Evolutionary conservation across 2,113 vertebrate species (phyloP).

Genomic region (Rana temporaria): DNA sequence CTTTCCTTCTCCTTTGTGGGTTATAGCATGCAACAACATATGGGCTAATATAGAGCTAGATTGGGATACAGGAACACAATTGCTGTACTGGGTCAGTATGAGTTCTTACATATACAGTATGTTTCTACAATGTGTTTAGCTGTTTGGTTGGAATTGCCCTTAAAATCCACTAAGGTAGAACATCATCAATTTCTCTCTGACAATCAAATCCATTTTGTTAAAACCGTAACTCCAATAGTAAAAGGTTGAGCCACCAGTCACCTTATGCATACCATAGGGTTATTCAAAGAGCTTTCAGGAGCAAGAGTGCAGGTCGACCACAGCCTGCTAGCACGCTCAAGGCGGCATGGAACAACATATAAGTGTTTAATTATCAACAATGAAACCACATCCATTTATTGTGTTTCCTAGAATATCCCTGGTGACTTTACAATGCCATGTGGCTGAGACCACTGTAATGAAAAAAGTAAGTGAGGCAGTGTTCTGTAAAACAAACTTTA

Average conservation of each 20-base stretch:
- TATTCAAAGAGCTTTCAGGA: not conserved
- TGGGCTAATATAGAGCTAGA: too few relatives aligned
- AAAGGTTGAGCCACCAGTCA: not conserved
- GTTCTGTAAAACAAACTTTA: slow-evolving; percentile 49
- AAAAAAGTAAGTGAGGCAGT: slow-evolving; percentile 41
- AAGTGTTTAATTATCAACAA: slow-evolving; percentile 51
- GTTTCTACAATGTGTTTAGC: too few relatives aligned
- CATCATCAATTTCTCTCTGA: not conserved
- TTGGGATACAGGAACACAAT: too few relatives aligned
- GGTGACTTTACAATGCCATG: not conserved
- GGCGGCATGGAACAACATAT: not conserved
- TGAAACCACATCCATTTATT: slow-evolving; percentile 14
- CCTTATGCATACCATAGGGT: not conserved
- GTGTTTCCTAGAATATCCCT: slow-evolving; percentile 6
- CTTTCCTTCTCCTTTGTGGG: too few relatives aligned
- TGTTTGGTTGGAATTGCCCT: too few relatives aligned
- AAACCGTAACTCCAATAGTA: not conserved
- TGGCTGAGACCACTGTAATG: slow-evolving; percentile 39
- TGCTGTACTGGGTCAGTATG: too few relatives aligned
- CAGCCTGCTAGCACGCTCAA: not conserved
- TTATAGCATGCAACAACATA: too few relatives aligned
- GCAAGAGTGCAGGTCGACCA: not conserved
- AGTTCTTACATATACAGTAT: too few relatives aligned
- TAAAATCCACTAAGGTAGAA: not conserved
- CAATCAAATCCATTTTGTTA: slow-evolving; percentile 1